Conservation (phyloP, 2,797 vertebrate genomes). For the Pelobates cultripes region DNA sequence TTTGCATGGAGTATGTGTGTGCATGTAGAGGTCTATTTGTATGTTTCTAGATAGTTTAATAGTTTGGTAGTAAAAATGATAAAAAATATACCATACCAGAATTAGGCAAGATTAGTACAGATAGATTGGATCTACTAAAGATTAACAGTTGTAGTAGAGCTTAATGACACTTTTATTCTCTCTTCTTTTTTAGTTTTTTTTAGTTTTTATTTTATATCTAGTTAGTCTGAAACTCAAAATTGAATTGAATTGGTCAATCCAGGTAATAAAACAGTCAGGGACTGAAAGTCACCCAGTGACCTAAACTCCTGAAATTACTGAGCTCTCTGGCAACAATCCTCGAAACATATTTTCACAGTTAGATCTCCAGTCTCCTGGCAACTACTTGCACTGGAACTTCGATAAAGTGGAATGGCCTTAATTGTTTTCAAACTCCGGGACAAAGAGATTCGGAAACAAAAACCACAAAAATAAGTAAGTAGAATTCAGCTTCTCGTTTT, state of each 20-base stretch:
- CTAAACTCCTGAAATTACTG: slow-evolving; percentile 15
- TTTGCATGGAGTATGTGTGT: too few relatives aligned
- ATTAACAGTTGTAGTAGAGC: too few relatives aligned
- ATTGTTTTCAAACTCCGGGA: background rate
- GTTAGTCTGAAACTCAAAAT: background rate
- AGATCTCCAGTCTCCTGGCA: slow-evolving; percentile 39
- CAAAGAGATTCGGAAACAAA: background rate
- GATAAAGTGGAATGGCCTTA: slow-evolving; percentile 19
- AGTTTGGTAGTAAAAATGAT: too few relatives aligned
- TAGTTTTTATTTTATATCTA: too few relatives aligned
- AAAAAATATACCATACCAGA: too few relatives aligned
- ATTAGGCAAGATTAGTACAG: too few relatives aligned
- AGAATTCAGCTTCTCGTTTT: too few relatives aligned
- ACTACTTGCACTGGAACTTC: slow-evolving; percentile 6
- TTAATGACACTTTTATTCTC: too few relatives aligned
- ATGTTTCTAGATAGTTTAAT: too few relatives aligned
- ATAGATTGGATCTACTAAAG: too few relatives aligned
- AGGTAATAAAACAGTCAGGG: slow-evolving; percentile 11
- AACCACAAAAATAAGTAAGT: background rate
- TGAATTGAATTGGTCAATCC: slow-evolving; percentile 26
- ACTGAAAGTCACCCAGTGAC: slow-evolving; percentile 32
- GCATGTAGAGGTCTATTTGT: too few relatives aligned
- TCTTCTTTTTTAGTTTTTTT: too few relatives aligned
- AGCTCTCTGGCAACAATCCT: slow-evolving; percentile 10
- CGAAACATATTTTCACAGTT: slow-evolving; percentile 29